Base-by-base conservation (phyloP, 1,140 invertebrate genomes). In the Orchesella cincta region DNA sequence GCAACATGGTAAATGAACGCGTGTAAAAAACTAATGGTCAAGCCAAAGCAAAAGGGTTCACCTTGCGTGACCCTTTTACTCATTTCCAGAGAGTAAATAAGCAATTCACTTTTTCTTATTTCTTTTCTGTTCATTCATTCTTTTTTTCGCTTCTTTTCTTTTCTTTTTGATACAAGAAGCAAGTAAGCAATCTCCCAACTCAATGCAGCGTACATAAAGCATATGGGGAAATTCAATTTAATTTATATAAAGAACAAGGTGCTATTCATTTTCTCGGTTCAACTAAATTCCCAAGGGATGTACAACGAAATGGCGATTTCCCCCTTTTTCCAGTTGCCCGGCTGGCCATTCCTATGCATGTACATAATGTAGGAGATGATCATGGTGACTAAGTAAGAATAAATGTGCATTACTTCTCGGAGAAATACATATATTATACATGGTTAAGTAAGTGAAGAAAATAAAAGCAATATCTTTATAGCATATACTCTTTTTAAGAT, bases 211-310 rank as follows among this genome's bases (percentile, higher is more conserved):
- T 67, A 33, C 62, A 67, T 33, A 78, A 57, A 77, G 51, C 78
- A 81, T 79, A 78, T 78, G 81, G 77, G 34, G 73, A 80, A 76
- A 80, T 82, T 82, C 80, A 82, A 82, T 82, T 80, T 80, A 79
- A n/a, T n/a, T n/a, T 80, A 82, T 80, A 80, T 80, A 80, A 78
- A 79, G 78, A 80, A 79, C 76, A 80, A 80, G 81, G 81, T 82
- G 81, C 81, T 80, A 82, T 82, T 82, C 81, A 82, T 82, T 82
- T 82, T 82, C 62, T 67, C 33, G 62, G 62, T 67, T 67, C 62
- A 67, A 67, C 28, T 67, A 29, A 31, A 67, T n/a, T 67, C 62
- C 31, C 71, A 51, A 73, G 39, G 71, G 71, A 73, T 36, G 18
- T 3, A 35, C 36, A 33, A 67, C 8, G 31, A 67, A 67, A 67